phyloP scores from a whole-genome alignment of 2,113 vertebrate genomes.

The Rhinogobius similis region DNA sequence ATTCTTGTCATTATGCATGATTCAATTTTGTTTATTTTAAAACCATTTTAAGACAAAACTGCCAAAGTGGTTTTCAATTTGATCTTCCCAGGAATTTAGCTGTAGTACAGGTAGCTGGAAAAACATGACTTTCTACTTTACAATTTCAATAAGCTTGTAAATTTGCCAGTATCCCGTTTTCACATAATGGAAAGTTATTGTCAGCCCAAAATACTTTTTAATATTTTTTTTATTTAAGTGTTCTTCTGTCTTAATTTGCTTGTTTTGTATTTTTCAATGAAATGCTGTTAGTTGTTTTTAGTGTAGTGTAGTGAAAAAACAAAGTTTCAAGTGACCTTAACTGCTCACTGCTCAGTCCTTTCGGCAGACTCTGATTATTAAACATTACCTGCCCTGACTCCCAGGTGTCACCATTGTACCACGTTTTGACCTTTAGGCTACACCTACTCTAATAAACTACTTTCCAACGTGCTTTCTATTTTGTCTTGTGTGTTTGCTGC shows the following conservation, averaged over 20 bases:
- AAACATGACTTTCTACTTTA: background rate
- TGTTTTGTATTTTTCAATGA: conserved; percentile 19
- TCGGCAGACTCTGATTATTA: background rate
- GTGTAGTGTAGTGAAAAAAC: conserved; percentile 33
- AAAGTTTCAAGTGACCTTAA: conserved; percentile 75
- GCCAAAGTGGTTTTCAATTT: background rate
- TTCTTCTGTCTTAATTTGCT: background rate
- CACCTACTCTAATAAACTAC: conserved; percentile 39
- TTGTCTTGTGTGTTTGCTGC: background rate
- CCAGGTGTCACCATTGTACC: conserved; percentile 18
- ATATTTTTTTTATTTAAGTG: too few species aligned
- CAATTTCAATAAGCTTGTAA: background rate
- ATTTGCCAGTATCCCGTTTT: background rate
- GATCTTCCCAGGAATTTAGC: background rate
- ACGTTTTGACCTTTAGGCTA: conserved; percentile 36
- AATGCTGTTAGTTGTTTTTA: conserved; percentile 24
- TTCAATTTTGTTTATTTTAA: conserved; percentile 47
- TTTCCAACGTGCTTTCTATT: conserved; percentile 30
- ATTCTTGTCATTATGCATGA: conserved; percentile 65
- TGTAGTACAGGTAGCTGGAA: background rate
- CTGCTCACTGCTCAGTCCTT: conserved; percentile 53
- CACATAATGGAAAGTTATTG: background rate
- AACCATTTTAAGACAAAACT: conserved; percentile 24
- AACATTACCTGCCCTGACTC: conserved; percentile 29
- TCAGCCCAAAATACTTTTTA: background rate